Conservation (phyloP, 2,797 vertebrate genomes). For the Muscicapa striata region DNA sequence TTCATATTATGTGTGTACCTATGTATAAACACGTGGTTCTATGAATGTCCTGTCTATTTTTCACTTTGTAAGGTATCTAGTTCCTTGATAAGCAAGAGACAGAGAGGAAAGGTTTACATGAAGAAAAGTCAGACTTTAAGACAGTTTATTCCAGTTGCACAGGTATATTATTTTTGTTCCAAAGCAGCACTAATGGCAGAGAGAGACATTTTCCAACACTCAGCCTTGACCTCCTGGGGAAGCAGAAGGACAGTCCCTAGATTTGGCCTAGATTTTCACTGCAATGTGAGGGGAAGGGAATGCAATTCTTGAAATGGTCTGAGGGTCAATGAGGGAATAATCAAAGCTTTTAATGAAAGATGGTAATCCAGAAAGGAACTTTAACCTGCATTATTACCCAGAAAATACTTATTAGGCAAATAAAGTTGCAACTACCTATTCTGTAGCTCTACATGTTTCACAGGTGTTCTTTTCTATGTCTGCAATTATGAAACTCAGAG, state of each 20-base stretch:
- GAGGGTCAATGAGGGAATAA: neutral
- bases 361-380: neutral
- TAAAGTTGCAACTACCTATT: neutral
- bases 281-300: neutral
- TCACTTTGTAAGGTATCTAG: neutral
- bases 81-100: neutral
- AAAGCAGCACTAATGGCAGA: neutral
- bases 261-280: neutral
- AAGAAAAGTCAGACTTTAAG: neutral
- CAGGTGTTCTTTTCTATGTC: neutral
- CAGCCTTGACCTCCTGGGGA: neutral
- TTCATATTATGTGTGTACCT: neutral
- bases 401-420: neutral
- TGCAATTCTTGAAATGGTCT: neutral
- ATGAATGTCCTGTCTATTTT: neutral
- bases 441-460: neutral
- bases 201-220: neutral
- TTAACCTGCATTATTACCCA: neutral
- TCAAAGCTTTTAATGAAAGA: neutral
- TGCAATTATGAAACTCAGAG: neutral
- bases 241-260: neutral
- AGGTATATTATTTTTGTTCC: neutral
- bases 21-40: neutral
- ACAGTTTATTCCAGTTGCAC: neutral
- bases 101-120: neutral